These are phyloP conservation scores for Ylistrum balloti DNA, from an alignment of 1,140 invertebrate species.

Conservation along the genomic window DNA sequence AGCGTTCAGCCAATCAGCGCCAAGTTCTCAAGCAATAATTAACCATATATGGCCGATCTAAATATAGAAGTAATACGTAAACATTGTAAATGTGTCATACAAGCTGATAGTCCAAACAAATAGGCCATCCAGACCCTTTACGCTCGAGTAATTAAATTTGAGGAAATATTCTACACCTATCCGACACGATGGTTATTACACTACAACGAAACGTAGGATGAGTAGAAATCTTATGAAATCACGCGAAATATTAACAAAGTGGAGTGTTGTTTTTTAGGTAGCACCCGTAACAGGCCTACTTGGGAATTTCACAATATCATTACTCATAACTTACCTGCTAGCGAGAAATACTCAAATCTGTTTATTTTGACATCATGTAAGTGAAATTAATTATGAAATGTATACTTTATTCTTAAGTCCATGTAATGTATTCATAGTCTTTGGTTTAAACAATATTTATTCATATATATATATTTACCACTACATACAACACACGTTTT, in stretches of 20 bases:
- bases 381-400: too few species aligned
- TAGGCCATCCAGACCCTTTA: neutral
- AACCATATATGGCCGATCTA: constrained; percentile 50
- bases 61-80: constrained; percentile 43
- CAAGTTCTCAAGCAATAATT: constrained; percentile 45
- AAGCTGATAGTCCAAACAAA: constrained; percentile 39
- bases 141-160: neutral
- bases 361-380: too few species aligned
- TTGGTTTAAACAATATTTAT: too few species aligned
- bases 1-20: constrained; percentile 45
- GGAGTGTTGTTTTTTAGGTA: neutral
- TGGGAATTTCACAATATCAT: neutral
- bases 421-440: too few species aligned
- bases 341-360: too few species aligned
- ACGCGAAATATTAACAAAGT: neutral
- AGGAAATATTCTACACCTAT: neutral
- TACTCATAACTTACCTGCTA: too few species aligned
- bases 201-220: neutral
- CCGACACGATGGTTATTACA: neutral
- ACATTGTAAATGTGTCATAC: constrained; percentile 35
- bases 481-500: too few species aligned
- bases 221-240: neutral
- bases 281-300: too few species aligned
- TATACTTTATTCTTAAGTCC: too few species aligned
- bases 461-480: too few species aligned